phyloP scores from a whole-genome alignment of 2,113 vertebrate species.

The Pelecanoides urinatrix region DNA sequence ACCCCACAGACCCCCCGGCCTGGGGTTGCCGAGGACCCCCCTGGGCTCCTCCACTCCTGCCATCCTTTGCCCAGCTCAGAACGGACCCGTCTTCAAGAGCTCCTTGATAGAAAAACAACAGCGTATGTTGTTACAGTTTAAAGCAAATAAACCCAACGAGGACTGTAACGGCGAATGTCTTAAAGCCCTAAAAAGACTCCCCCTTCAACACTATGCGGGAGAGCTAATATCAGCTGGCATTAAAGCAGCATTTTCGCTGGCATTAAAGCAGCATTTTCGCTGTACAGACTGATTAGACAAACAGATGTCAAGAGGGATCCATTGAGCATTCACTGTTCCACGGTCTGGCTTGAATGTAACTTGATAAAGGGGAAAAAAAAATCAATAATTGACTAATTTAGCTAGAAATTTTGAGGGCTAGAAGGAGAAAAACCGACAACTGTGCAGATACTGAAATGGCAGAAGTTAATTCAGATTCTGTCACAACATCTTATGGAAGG shows the following conservation, averaged over 20 bases:
- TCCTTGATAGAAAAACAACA: background rate
- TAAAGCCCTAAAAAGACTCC: background rate
- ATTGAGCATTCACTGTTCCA: background rate
- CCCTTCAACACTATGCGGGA: background rate
- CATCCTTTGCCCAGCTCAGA: background rate
- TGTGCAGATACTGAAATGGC: background rate
- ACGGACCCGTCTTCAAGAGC: background rate
- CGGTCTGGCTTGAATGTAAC: background rate
- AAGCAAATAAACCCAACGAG: background rate
- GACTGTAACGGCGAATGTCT: background rate
- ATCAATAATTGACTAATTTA: background rate
- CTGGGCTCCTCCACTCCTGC: accelerated
- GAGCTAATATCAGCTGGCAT: background rate
- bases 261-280: background rate
- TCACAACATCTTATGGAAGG: background rate
- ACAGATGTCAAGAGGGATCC: conserved; percentile 28
- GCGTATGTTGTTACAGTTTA: background rate
- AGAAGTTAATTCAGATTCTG: background rate
- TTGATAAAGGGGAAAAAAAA: background rate
- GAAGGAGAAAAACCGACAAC: background rate
- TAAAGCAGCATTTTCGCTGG: too few species aligned
- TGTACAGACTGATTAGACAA: background rate
- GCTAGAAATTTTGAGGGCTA: background rate
- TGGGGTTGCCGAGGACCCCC: background rate
- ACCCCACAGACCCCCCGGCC: background rate